These are phyloP conservation scores for Centruroides sculpturatus DNA, from an alignment of 1,140 invertebrate genomes.

Conservation along the genomic window DNA sequence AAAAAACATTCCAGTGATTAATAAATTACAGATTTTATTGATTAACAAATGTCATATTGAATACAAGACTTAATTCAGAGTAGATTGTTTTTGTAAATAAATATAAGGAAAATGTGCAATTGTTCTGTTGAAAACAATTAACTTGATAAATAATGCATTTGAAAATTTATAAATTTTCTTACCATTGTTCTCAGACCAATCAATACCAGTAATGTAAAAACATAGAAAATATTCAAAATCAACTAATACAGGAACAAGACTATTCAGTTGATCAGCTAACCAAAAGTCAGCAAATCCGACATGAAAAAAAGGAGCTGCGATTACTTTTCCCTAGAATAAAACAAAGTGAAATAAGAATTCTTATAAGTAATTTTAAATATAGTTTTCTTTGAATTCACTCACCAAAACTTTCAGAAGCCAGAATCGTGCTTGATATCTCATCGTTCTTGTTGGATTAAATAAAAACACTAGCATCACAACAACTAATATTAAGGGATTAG, in stretches of 20 bases:
- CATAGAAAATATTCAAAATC: constrained; percentile 87
- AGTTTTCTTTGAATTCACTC: constrained; percentile 16
- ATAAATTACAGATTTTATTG: no score
- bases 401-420: constrained; percentile 44
- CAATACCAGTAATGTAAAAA: constrained; percentile 34
- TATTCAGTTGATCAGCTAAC: constrained; percentile 97
- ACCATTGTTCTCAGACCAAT: constrained; percentile 23
- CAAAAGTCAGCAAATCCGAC: constrained; percentile 99
- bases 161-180: constrained; percentile 8
- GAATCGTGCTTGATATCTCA: constrained; percentile 70
- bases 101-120: neutral
- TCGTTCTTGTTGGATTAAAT: constrained; percentile 83
- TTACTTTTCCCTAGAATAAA: constrained; percentile 49
- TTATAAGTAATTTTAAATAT: neutral
- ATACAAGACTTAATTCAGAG: no score
- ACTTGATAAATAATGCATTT: neutral
- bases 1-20: no score
- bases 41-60: no score
- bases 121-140: neutral
- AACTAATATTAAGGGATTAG: constrained; percentile 74
- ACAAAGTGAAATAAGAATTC: neutral
- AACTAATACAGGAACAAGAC: constrained; percentile 68
- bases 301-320: constrained; percentile 84
- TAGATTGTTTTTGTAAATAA: neutral
- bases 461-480: constrained; percentile 76